phyloP scores from a whole-genome alignment of 2,888 invertebrate species.

The Uloborus plumipes region DNA sequence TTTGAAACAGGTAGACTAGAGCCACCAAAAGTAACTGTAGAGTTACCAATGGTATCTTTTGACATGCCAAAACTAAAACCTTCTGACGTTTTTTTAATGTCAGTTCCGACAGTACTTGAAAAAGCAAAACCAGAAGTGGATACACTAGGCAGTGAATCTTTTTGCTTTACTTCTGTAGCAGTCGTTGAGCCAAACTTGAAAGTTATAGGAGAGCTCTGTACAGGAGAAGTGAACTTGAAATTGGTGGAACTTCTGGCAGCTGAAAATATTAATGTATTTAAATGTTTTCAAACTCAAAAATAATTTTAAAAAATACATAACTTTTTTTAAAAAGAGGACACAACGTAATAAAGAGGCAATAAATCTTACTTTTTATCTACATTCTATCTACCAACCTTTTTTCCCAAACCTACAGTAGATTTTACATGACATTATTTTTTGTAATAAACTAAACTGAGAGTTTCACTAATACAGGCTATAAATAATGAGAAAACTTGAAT shows the following conservation, averaged over 20 bases:
- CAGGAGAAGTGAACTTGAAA: constrained; percentile 41
- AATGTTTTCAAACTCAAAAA: too few relatives aligned
- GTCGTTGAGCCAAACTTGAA: constrained; percentile 32
- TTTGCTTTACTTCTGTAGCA: neutral
- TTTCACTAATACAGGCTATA: too few relatives aligned
- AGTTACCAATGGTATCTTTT: neutral
- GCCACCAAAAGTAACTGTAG: constrained; percentile 10
- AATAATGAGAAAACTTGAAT: too few relatives aligned
- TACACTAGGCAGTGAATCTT: neutral
- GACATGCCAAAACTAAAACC: too few relatives aligned
- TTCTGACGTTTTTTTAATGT: too few relatives aligned
- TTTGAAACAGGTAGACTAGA: constrained; percentile 8
- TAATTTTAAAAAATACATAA: too few relatives aligned
- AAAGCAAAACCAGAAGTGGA: constrained; percentile 19
- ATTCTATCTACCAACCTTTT: too few relatives aligned
- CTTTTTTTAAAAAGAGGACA: neutral
- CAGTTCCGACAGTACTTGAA: neutral
- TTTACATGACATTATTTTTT: too few relatives aligned
- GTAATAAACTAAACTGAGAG: too few relatives aligned
- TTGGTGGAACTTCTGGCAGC: constrained; percentile 21
- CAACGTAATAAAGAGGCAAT: too few relatives aligned
- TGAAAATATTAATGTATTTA: constrained; percentile 3
- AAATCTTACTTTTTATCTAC: too few relatives aligned
- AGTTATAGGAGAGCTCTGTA: constrained; percentile 32
- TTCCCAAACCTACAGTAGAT: too few relatives aligned